Percentiles rank a stretch among this genome's conserved stretches.
These are phyloP conservation scores for Geophilus truncorum DNA, from an alignment of 2,888 invertebrate species.

Conservation along the genomic window DNA sequence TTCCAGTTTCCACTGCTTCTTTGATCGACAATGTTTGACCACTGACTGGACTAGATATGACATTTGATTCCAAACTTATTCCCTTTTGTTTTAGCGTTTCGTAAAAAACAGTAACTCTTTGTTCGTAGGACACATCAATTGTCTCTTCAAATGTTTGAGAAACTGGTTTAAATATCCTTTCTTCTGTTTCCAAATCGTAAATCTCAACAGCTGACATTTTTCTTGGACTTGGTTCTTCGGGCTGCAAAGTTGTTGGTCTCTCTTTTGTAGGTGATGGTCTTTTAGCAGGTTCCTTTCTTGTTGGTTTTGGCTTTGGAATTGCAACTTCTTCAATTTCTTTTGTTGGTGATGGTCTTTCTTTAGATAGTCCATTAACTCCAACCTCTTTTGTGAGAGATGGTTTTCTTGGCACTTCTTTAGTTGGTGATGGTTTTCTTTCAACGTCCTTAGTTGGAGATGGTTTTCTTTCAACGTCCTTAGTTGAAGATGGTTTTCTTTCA, in stretches of 20 bases:
- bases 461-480: neutral
- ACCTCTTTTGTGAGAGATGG: slow-evolving; percentile 25
- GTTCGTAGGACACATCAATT: neutral
- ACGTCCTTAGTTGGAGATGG: neutral
- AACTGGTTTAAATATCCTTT: neutral
- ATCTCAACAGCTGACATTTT: neutral
- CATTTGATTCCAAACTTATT: slow-evolving; percentile 40
- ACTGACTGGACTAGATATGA: slow-evolving; percentile 74
- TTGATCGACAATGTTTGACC: slow-evolving; percentile 73
- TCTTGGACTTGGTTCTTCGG: neutral
- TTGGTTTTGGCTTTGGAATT: no score
- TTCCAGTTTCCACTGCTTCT: slow-evolving; percentile 76
- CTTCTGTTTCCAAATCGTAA: neutral
- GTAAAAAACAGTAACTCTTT: slow-evolving; percentile 23
- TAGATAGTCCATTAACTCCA: no score
- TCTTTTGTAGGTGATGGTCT: neutral
- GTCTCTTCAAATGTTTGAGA: neutral
- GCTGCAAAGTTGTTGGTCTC: neutral
- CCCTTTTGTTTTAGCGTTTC: neutral
- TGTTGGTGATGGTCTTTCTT: neutral
- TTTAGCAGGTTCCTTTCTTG: neutral
- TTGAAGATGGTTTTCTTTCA: slow-evolving; percentile 8
- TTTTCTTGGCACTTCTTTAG: neutral
- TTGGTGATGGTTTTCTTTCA: neutral
- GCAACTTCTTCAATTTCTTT: neutral